Evolutionary conservation across 1,140 invertebrate genomes (phyloP).

Genomic region (Colletes latitarsis): DNA sequence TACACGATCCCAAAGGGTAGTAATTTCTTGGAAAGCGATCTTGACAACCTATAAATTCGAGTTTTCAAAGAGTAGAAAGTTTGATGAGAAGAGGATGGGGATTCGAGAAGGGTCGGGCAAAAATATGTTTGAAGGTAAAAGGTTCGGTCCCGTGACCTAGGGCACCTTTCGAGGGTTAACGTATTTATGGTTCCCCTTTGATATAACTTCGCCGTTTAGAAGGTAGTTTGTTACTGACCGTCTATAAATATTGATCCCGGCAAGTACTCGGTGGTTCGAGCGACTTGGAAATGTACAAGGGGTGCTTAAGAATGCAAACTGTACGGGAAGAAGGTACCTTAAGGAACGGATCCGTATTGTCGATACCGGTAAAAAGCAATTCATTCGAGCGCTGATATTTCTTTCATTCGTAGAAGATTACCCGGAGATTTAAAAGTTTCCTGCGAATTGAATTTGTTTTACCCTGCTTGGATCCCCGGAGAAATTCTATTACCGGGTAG

Average conservation of each 20-base stretch:
- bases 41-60: not conserved
- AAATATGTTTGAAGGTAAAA: constrained; percentile 1
- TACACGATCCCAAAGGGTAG: not conserved
- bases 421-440: constrained; percentile 41
- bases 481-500: constrained; percentile 34
- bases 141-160: not conserved
- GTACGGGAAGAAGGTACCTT: too few species aligned
- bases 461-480: not conserved
- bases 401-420: constrained; percentile 27
- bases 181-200: constrained; percentile 26
- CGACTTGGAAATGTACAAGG: not conserved
- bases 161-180: constrained; percentile 15
- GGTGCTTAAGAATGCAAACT: constrained; percentile 20
- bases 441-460: constrained; percentile 37
- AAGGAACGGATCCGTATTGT: not conserved
- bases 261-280: constrained; percentile 6
- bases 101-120: not conserved
- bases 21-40: not conserved
- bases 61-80: not conserved
- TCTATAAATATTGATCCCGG: constrained; percentile 32
- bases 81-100: not conserved
- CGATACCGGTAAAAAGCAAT: not conserved
- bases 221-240: constrained; percentile 9
- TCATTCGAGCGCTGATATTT: constrained; percentile 14
- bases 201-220: not conserved